Evolutionary conservation across 2,113 vertebrate species (phyloP).

Genomic region (Octodon degus): DNA sequence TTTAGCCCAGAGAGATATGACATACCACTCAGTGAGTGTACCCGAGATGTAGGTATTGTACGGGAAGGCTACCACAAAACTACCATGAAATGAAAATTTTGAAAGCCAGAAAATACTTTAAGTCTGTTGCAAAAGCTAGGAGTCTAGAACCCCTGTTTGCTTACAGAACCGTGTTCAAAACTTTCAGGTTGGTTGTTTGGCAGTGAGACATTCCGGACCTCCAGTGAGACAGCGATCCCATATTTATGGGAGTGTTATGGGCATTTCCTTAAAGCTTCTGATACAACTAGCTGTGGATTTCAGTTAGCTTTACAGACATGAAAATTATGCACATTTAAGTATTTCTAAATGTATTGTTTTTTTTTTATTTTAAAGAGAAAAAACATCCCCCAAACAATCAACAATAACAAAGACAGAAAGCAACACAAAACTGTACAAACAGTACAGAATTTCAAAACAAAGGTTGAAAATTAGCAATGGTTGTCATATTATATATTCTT

Average conservation of each 20-base stretch:
- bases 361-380: too few species aligned
- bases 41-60: accelerated
- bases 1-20: accelerated
- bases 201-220: accelerated
- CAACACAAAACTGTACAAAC: too few species aligned
- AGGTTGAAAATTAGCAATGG: too few species aligned
- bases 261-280: not conserved
- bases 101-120: not conserved
- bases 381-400: too few species aligned
- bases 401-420: too few species aligned
- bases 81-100: not conserved
- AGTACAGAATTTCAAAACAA: too few species aligned
- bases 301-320: too few species aligned
- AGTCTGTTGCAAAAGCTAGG: not conserved
- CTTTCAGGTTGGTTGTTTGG: not conserved
- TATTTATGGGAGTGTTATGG: accelerated
- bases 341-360: not conserved
- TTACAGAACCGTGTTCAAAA: not conserved
- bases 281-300: not conserved
- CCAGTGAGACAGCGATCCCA: accelerated
- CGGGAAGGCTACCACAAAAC: accelerated
- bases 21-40: too few species aligned
- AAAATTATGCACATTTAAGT: not conserved
- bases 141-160: too few species aligned
- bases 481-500: too few species aligned